Evolutionary conservation across 2,113 vertebrate species (phyloP), one percentile per base, ranked within the genome.

Genomic region (Octodon degus): DNA sequence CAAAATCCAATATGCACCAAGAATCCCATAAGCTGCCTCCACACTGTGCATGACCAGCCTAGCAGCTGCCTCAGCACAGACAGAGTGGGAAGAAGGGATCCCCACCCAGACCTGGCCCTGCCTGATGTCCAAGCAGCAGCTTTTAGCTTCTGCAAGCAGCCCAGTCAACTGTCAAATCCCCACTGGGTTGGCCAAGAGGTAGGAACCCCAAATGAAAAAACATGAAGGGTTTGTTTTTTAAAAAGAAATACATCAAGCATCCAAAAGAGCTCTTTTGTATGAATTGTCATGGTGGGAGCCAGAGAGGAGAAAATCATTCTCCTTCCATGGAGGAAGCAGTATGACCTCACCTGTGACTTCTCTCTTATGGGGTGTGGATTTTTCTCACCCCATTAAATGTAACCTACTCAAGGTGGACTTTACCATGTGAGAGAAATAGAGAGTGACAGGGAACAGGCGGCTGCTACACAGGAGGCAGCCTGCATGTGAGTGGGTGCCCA

Each of bases 341-440:
- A 20, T 89, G 89, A 86, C 95, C 95, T 97, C 94, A 96, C 97
- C 96, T 96, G 93, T 0, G 37, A 95, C 97, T 97, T 94, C 37
- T 74, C 92, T 92, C 95, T 88, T 40, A 77, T 25, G 6, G 17
- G 4, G 14, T 81, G 95, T 89, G 89, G 95, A 92, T 83, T 97
- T 97, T 96, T 97, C 97, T 97, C 97, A 98, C 97, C 96, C 97
- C 96, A 97, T 97, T 97, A 97, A 97, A 86, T 91, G 95, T 96
- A 96, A 95, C 91, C 95, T 58, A 89, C 86, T 81, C 86, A 25
- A 89, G 93, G 93, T 93, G 93, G 96, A 91, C 86, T 80, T 95
- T 37, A 50, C 68, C 25, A n/a, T 32, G 34, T 58, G 96, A 89
- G 86, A 96, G 86, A 93, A 96, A 92, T 19, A 91, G 58, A 83